Conservation (phyloP, 1,140 invertebrate genomes). For the Cyclargus thomasi region DNA sequence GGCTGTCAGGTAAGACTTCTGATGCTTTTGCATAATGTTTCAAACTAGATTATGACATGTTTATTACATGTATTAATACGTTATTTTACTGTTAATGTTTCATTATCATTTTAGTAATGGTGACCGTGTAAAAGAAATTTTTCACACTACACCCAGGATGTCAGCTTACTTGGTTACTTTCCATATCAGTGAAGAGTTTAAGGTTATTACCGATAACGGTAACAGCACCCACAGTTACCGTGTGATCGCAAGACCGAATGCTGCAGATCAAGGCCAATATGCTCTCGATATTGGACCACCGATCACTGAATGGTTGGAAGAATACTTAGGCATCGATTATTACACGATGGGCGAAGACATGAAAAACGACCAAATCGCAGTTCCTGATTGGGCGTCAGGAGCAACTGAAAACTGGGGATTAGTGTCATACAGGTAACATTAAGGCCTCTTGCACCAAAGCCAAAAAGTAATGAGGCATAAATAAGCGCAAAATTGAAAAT, state of each 20-base stretch:
- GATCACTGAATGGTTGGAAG: slow-evolving; percentile 53
- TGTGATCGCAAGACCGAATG: slow-evolving; percentile 83
- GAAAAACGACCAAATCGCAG: slow-evolving; percentile 80
- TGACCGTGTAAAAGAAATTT: slow-evolving; percentile 67
- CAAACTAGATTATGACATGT: background rate
- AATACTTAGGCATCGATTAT: slow-evolving; percentile 60
- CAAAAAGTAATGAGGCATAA: no score
- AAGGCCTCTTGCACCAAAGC: no score
- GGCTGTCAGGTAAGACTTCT: slow-evolving; percentile 25
- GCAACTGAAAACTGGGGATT: slow-evolving; percentile 86
- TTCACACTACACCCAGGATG: slow-evolving; percentile 84
- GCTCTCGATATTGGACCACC: slow-evolving; percentile 75
- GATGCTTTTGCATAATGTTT: background rate
- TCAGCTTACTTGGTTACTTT: slow-evolving; percentile 90
- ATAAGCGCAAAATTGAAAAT: no score
- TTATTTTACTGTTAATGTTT: background rate
- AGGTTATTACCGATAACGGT: slow-evolving; percentile 76
- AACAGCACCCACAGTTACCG: slow-evolving; percentile 69
- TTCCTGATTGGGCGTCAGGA: slow-evolving; percentile 82
- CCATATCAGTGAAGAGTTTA: slow-evolving; percentile 81
- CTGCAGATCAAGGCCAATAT: slow-evolving; percentile 79
- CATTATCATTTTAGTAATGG: slow-evolving; percentile 41
- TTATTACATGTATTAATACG: background rate
- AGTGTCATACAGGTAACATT: slow-evolving; percentile 76
- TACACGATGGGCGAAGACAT: slow-evolving; percentile 61